Evolutionary conservation across 2,888 invertebrate species (phyloP).

Genomic region (Palloptera scutellata): DNA sequence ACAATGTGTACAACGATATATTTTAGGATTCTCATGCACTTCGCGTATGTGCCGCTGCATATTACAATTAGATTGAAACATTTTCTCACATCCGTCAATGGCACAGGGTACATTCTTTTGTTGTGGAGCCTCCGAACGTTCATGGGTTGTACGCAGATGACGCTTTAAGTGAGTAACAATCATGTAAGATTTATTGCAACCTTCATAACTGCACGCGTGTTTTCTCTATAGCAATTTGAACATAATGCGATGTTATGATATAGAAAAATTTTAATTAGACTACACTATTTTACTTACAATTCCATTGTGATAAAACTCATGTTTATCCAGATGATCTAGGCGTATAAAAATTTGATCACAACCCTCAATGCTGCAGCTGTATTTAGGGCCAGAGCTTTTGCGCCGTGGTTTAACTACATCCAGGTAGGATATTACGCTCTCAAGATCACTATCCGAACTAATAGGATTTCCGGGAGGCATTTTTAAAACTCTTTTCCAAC

Average conservation of each 20-base stretch:
- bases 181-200: conserved; percentile 70
- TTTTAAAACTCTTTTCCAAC: conserved; percentile 10
- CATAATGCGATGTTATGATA: conserved; percentile 35
- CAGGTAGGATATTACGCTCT: conserved; percentile 49
- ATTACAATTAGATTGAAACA: conserved; percentile 67
- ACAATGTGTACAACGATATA: conserved; percentile 68
- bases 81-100: conserved; percentile 64
- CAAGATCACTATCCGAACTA: conserved; percentile 59
- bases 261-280: neutral
- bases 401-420: conserved; percentile 39
- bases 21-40: conserved; percentile 63
- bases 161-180: conserved; percentile 71
- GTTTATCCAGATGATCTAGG: conserved; percentile 68
- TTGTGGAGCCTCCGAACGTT: conserved; percentile 44
- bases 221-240: conserved; percentile 66
- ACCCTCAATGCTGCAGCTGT: conserved; percentile 64
- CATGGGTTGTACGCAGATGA: conserved; percentile 67
- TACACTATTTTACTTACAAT: conserved; percentile 64
- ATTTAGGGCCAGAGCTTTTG: conserved; percentile 52
- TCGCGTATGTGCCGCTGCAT: conserved; percentile 69
- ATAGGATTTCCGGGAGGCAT: conserved; percentile 49
- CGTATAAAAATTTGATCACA: conserved; percentile 67
- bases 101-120: conserved; percentile 51
- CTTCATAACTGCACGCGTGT: conserved; percentile 68
- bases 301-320: conserved; percentile 68